A percentile compares a stretch with the other conserved stretches of the same genome.
These are phyloP conservation scores for Lamprologus speciosus DNA, from an alignment of 2,113 vertebrate species.

Conservation along the genomic window DNA sequence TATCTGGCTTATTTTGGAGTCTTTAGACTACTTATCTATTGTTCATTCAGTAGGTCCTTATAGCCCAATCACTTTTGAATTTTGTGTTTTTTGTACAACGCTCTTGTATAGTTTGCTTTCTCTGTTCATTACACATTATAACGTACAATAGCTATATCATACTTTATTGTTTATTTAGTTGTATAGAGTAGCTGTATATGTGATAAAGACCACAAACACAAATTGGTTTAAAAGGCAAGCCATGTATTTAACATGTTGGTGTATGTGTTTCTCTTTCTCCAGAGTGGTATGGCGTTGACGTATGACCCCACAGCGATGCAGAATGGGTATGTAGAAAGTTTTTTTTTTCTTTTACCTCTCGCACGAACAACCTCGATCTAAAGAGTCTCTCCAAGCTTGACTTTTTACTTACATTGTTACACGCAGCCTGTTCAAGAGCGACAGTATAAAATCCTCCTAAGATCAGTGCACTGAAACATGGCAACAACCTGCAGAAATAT, in stretches of 20 bases:
- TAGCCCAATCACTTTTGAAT: neutral
- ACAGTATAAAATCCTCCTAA: neutral
- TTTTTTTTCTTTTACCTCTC: neutral
- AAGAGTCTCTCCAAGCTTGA: neutral
- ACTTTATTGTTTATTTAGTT: neutral
- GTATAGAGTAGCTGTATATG: neutral
- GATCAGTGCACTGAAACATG: neutral
- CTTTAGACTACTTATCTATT: neutral
- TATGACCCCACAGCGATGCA: constrained; percentile 96
- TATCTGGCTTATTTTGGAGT: neutral
- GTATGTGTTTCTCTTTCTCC: constrained; percentile 18
- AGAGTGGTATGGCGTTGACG: constrained; percentile 96
- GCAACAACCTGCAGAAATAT: neutral
- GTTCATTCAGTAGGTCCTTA: neutral
- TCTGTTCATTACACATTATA: neutral
- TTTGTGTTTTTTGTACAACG: neutral
- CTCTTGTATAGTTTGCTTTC: neutral
- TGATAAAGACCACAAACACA: neutral
- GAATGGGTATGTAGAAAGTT: constrained; percentile 82
- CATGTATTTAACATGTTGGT: neutral
- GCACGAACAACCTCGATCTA: neutral
- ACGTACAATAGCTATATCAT: neutral
- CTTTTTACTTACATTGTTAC: neutral
- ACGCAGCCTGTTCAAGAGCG: neutral
- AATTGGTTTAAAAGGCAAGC: neutral